Evolutionary conservation across 2,888 invertebrate species (phyloP).

Genomic region (Pantelozetes paolii): DNA sequence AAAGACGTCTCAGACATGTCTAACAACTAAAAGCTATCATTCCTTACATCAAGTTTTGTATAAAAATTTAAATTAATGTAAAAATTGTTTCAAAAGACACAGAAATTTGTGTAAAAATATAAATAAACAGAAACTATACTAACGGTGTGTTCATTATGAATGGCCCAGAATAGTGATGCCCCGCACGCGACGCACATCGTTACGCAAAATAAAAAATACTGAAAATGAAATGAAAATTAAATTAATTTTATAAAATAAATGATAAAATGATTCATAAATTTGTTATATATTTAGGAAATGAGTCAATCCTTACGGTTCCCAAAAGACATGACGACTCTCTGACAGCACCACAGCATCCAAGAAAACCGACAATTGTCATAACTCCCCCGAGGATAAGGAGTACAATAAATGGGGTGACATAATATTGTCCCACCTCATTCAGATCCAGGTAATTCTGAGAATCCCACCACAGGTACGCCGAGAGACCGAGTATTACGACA

Average conservation of each 20-base stretch:
- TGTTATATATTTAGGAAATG: too few species aligned
- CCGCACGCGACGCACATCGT: constrained; percentile 43
- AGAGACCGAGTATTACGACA: constrained; percentile 63
- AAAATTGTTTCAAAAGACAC: neutral
- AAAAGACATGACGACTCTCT: constrained; percentile 73
- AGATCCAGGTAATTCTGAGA: constrained; percentile 68
- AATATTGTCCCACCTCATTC: constrained; percentile 62
- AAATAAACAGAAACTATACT: too few species aligned
- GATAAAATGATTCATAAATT: too few species aligned
- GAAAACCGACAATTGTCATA: constrained; percentile 69
- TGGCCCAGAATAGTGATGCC: constrained; percentile 42
- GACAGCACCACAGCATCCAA: constrained; percentile 77
- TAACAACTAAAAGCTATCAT: too few species aligned
- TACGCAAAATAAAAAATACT: constrained; percentile 43
- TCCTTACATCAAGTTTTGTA: too few species aligned
- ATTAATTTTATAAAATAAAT: too few species aligned
- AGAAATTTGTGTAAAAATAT: too few species aligned
- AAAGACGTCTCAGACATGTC: too few species aligned
- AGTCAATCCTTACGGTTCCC: constrained; percentile 67
- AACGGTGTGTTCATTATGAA: constrained; percentile 31
- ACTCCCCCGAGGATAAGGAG: constrained; percentile 67
- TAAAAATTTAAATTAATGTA: too few species aligned
- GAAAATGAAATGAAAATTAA: neutral
- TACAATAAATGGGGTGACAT: constrained; percentile 67
- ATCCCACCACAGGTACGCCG: constrained; percentile 73